Percentiles rank a stretch among this genome's conserved stretches.
phyloP scores from a whole-genome alignment of 2,113 vertebrate species.

The Macquaria australasica region DNA sequence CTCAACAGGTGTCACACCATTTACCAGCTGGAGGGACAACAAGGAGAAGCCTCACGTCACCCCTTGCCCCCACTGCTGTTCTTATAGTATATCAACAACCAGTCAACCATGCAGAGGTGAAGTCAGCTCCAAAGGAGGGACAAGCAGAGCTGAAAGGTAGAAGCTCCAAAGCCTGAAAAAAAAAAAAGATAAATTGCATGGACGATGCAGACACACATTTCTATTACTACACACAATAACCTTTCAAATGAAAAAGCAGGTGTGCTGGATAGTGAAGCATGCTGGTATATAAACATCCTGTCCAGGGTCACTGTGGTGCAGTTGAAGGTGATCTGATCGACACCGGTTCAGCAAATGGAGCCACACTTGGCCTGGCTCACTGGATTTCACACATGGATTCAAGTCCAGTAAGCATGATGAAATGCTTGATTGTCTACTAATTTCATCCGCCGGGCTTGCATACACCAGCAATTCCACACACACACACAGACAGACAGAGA shows the following conservation, averaged over 20 bases:
- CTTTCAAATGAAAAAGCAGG: constrained; percentile 27
- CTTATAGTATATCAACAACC: constrained; percentile 41
- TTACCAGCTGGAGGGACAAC: constrained; percentile 41
- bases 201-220: constrained; percentile 9
- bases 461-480: constrained; percentile 34
- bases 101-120: constrained; percentile 51
- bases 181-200: constrained; percentile 50
- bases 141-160: constrained; percentile 43
- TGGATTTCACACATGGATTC: constrained; percentile 79
- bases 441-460: constrained; percentile 48
- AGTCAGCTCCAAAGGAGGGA: constrained; percentile 48
- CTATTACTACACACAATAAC: constrained; percentile 12
- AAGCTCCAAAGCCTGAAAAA: constrained; percentile 13
- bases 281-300: constrained; percentile 26
- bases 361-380: constrained; percentile 54
- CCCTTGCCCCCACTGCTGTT: constrained; percentile 13
- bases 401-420: constrained; percentile 71
- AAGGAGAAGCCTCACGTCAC: constrained; percentile 9
- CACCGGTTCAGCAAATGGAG: constrained; percentile 58
- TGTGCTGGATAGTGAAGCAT: background rate
- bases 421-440: constrained; percentile 64
- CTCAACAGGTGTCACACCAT: constrained; percentile 61
- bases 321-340: constrained; percentile 46
- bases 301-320: constrained; percentile 18
- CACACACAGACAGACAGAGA: background rate